These are phyloP conservation scores for Papilio elwesi DNA, from an alignment of 2,888 invertebrate genomes.

Conservation along the genomic window DNA sequence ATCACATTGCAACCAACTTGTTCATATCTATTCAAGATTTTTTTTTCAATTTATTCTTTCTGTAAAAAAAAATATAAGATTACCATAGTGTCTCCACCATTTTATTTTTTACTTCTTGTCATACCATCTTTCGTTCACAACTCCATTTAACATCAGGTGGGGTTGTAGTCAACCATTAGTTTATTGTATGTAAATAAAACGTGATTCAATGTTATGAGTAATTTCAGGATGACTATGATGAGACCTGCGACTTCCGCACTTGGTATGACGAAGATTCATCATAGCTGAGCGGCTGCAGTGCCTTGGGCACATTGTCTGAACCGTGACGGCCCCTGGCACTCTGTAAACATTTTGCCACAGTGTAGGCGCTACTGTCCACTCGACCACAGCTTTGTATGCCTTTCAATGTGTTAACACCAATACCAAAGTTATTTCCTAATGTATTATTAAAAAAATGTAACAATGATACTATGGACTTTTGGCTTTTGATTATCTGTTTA, in stretches of 20 bases:
- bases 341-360: slow-evolving; percentile 46
- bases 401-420: slow-evolving; percentile 70
- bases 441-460: slow-evolving; percentile 54
- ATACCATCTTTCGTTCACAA: no score
- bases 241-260: slow-evolving; percentile 74
- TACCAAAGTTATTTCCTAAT: slow-evolving; percentile 79
- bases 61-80: no score
- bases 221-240: slow-evolving; percentile 77
- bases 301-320: slow-evolving; percentile 21
- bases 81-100: no score
- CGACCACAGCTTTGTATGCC: slow-evolving; percentile 51
- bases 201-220: slow-evolving; percentile 11
- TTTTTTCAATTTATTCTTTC: no score
- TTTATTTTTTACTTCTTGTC: no score
- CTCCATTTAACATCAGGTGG: no score
- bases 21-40: no score
- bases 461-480: slow-evolving; percentile 62
- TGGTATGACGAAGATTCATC: slow-evolving; percentile 82
- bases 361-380: slow-evolving; percentile 44
- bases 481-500: slow-evolving; percentile 52
- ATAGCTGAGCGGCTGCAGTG: slow-evolving; percentile 59
- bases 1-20: no score
- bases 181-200: not conserved
- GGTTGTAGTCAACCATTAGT: not conserved
- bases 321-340: slow-evolving; percentile 43